A percentile compares a stretch with the other conserved stretches of the same genome.
phyloP scores from a whole-genome alignment of 2,797 vertebrate genomes.

The Carcharodon carcharias region DNA sequence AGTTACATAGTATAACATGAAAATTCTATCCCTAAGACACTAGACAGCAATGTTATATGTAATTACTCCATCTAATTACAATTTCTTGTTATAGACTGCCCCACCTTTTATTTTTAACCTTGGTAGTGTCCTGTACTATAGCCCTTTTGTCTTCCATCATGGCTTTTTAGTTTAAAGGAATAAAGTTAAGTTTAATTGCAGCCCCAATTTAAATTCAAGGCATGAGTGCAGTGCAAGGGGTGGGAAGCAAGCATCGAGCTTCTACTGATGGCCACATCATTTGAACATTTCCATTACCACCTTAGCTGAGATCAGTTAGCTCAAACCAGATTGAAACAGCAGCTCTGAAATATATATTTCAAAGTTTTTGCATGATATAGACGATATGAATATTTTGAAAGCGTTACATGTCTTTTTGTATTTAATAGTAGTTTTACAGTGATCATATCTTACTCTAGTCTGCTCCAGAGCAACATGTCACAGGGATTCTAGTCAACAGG shows the following conservation, averaged over 20 bases:
- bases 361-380: background rate
- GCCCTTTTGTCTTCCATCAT: background rate
- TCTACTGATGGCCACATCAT: background rate
- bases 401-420: background rate
- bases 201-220: too few relatives aligned
- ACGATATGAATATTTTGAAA: background rate
- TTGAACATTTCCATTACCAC: background rate
- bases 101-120: background rate
- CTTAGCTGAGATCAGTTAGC: background rate
- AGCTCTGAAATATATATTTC: background rate
- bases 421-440: background rate
- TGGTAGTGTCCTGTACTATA: background rate
- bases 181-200: background rate
- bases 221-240: background rate
- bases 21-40: background rate
- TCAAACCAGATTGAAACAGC: background rate
- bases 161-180: background rate
- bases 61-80: background rate
- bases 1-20: background rate
- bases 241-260: background rate
- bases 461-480: background rate
- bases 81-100: background rate
- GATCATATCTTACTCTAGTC: background rate
- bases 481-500: background rate
- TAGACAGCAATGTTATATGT: background rate